These are phyloP conservation scores for Heliothis peltigera DNA, from an alignment of 2,888 invertebrate species.

Conservation along the genomic window DNA sequence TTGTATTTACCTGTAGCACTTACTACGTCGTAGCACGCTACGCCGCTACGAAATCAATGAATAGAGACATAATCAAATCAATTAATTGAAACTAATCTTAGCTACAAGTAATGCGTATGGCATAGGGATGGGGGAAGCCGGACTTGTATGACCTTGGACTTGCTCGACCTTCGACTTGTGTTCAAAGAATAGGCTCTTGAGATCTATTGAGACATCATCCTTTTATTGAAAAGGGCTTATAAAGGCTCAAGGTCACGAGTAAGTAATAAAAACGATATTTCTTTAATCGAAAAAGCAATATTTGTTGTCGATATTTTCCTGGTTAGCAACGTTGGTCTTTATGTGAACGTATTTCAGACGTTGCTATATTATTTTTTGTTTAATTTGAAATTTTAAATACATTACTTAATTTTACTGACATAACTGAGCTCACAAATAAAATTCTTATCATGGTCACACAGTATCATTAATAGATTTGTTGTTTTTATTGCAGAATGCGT, in stretches of 20 bases:
- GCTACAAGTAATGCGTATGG: not conserved
- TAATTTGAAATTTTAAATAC: too few species aligned
- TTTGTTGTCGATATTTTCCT: not conserved
- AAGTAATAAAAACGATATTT: not conserved
- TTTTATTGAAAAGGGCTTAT: not conserved
- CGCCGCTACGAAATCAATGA: constrained; percentile 36
- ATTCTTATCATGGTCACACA: too few species aligned
- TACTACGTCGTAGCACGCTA: constrained; percentile 50
- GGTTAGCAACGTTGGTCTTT: too few species aligned
- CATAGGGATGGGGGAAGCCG: not conserved
- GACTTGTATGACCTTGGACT: constrained; percentile 6
- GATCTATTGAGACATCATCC: not conserved
- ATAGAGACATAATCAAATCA: not conserved
- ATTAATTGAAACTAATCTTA: constrained; percentile 4
- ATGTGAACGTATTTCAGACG: too few species aligned
- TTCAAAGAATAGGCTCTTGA: constrained; percentile 3
- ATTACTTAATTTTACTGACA: too few species aligned
- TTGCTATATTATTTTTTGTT: too few species aligned
- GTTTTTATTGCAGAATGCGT: too few species aligned
- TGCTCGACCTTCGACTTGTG: constrained; percentile 10
- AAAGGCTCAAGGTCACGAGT: not conserved
- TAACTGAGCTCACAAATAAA: too few species aligned
- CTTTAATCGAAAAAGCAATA: not conserved
- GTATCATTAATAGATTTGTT: too few species aligned
- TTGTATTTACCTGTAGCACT: constrained; percentile 21